Percentiles rank a stretch among this genome's conserved stretches.
Conservation (phyloP, 1,140 invertebrate species). For the Uloborus diversus region DNA sequence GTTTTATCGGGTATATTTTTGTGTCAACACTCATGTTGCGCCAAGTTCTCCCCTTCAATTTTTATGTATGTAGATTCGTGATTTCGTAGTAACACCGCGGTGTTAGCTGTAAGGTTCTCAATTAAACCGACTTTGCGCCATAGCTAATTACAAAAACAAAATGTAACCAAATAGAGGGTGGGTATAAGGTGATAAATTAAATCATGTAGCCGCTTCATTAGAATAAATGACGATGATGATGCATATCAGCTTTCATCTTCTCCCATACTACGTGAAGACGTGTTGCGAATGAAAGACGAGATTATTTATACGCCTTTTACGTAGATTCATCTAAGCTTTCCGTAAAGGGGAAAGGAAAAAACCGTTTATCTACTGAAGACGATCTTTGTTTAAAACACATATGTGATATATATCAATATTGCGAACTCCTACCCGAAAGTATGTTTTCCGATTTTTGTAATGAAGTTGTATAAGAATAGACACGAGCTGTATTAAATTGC, state of each 20-base stretch:
- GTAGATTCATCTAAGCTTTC: not conserved
- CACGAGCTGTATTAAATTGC: slow-evolving; percentile 16
- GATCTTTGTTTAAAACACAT: slow-evolving; percentile 13
- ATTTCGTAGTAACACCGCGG: too few species aligned
- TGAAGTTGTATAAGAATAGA: slow-evolving; percentile 12
- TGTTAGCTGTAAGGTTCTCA: not conserved
- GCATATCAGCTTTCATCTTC: slow-evolving; percentile 44
- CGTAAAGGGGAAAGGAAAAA: not conserved
- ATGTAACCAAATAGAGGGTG: slow-evolving; percentile 30
- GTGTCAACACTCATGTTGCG: too few species aligned
- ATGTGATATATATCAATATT: slow-evolving; percentile 30
- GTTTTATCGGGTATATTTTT: too few species aligned
- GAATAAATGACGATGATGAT: slow-evolving; percentile 47
- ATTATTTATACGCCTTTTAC: slow-evolving; percentile 34
- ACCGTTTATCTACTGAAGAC: not conserved
- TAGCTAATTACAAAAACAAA: slow-evolving; percentile 25
- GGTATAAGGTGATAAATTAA: slow-evolving; percentile 40
- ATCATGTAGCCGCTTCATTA: slow-evolving; percentile 35
- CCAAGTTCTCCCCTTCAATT: too few species aligned
- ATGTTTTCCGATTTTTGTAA: slow-evolving; percentile 23
- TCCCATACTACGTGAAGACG: slow-evolving; percentile 21
- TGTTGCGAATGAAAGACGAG: slow-evolving; percentile 25
- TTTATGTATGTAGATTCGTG: too few species aligned
- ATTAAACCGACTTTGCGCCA: slow-evolving; percentile 2
- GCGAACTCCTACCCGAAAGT: slow-evolving; percentile 8